Evolutionary conservation across 2,797 vertebrate genomes (phyloP).

Genomic region (Euthynnus affinis): DNA sequence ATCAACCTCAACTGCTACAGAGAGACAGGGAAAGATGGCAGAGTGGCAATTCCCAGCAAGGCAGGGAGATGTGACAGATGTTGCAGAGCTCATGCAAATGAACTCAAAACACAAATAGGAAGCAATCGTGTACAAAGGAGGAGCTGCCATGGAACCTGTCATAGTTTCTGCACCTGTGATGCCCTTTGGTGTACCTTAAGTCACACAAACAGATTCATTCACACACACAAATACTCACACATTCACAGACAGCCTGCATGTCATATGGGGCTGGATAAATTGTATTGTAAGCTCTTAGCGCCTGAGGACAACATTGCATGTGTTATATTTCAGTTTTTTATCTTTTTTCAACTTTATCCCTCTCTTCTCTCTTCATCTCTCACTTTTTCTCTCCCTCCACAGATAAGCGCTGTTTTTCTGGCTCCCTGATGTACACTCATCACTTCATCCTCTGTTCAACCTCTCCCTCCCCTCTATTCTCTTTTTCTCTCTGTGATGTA

Average conservation of each 20-base stretch:
- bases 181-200: slow-evolving; percentile 17
- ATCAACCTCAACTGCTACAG: slow-evolving; percentile 53
- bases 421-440: slow-evolving; percentile 49
- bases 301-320: slow-evolving; percentile 43
- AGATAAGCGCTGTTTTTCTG: slow-evolving; percentile 57
- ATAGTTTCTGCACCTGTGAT: slow-evolving; percentile 54
- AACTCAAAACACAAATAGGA: slow-evolving; percentile 43
- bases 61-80: slow-evolving; percentile 35
- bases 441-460: slow-evolving; percentile 57
- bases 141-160: slow-evolving; percentile 44
- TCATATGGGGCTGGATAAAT: slow-evolving; percentile 28
- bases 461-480: slow-evolving; percentile 54
- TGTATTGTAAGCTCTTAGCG: slow-evolving; percentile 41
- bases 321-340: slow-evolving; percentile 53
- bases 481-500: slow-evolving; percentile 74
- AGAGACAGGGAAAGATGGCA: slow-evolving; percentile 27
- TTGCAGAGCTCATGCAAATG: slow-evolving; percentile 31
- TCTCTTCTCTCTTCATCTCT: slow-evolving; percentile 8
- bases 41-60: slow-evolving; percentile 15
- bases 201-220: slow-evolving; percentile 33
- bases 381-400: slow-evolving; percentile 30
- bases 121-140: slow-evolving; percentile 32
- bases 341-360: slow-evolving; percentile 45
- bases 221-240: slow-evolving; percentile 11
- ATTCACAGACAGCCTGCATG: slow-evolving; percentile 24